A percentile compares a stretch with the other conserved stretches of the same genome.
Evolutionary conservation across 2,113 vertebrate species (phyloP).

Genomic region (Rhinoptilus africanus): DNA sequence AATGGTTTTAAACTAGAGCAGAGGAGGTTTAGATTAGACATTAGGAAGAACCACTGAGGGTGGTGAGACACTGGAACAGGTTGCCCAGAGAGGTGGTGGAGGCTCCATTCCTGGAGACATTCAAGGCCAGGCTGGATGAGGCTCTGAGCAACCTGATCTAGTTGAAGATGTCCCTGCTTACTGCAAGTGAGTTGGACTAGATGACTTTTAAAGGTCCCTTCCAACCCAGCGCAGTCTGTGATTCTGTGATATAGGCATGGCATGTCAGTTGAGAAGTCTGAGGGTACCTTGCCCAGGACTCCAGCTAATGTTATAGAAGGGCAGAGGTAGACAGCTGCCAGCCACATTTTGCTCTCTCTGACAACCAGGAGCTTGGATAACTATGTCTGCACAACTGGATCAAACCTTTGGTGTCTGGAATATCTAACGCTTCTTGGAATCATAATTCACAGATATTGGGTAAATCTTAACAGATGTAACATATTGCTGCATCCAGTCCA

Average conservation of each 20-base stretch:
- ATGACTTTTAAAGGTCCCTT: too few relatives aligned
- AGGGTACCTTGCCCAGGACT: background rate
- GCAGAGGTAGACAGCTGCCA: background rate
- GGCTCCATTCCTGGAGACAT: too few relatives aligned
- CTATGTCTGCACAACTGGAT: background rate
- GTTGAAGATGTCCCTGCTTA: too few relatives aligned
- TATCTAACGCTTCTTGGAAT: background rate
- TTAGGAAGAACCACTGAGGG: too few relatives aligned
- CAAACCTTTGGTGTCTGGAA: background rate
- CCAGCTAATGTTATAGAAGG: background rate
- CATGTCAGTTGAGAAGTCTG: background rate
- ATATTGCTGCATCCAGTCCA: background rate
- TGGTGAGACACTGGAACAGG: too few relatives aligned
- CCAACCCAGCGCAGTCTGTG: too few relatives aligned
- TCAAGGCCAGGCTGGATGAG: too few relatives aligned
- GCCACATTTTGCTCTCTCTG: background rate
- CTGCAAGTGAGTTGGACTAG: too few relatives aligned
- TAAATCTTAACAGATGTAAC: background rate
- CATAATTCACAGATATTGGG: background rate
- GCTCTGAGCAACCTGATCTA: too few relatives aligned
- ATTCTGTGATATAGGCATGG: background rate
- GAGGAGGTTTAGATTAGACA: too few relatives aligned
- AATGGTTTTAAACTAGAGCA: too few relatives aligned
- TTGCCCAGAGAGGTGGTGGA: too few relatives aligned
- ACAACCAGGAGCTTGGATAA: background rate